A percentile compares a stretch with the other conserved stretches of the same genome.
These are phyloP conservation scores for Semotilus atromaculatus DNA, from an alignment of 2,797 vertebrate genomes.

Conservation along the genomic window DNA sequence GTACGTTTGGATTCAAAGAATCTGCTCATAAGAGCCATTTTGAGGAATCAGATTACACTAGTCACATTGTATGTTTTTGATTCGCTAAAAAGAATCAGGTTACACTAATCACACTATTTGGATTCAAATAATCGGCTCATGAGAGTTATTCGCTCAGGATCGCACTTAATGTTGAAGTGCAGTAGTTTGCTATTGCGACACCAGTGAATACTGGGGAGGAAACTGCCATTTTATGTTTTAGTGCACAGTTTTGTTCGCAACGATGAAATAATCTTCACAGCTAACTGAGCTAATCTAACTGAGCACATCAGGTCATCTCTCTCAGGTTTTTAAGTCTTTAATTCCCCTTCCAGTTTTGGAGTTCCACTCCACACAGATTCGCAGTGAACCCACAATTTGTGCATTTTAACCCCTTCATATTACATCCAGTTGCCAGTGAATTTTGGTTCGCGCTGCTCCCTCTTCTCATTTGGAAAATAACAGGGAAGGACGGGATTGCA, in stretches of 20 bases:
- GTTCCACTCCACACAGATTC: background rate
- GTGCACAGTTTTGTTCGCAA: background rate
- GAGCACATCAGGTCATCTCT: too few species aligned
- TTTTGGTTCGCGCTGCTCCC: background rate
- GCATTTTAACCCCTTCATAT: background rate
- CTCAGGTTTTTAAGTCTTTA: background rate
- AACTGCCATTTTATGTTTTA: background rate
- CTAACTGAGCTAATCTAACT: too few species aligned
- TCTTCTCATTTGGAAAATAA: conserved; percentile 2
- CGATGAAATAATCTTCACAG: background rate
- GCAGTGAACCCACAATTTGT: background rate
- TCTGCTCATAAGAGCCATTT: background rate
- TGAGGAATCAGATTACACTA: background rate
- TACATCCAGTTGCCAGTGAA: background rate
- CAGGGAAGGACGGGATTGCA: conserved; percentile 5
- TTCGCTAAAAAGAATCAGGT: background rate
- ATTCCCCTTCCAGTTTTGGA: conserved; percentile 12
- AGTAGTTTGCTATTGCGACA: background rate
- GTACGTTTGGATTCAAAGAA: background rate
- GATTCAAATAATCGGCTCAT: background rate
- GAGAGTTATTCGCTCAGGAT: background rate
- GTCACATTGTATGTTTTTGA: background rate
- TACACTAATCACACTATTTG: background rate
- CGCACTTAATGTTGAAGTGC: background rate
- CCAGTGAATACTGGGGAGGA: background rate